phyloP scores from a whole-genome alignment of 2,888 invertebrate genomes.

The Eupithecia abbreviata region DNA sequence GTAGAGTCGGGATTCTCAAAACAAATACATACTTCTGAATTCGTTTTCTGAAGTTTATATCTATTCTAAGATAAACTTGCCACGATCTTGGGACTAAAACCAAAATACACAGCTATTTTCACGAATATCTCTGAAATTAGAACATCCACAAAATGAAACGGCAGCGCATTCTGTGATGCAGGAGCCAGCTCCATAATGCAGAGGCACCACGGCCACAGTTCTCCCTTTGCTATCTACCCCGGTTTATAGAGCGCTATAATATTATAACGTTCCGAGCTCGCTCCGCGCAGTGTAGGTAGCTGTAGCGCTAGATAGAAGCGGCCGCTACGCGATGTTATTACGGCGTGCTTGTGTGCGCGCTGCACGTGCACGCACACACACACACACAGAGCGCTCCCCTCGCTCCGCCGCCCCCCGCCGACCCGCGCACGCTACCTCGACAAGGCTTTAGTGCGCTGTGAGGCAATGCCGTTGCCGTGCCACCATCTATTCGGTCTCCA shows the following conservation, averaged over 20 bases:
- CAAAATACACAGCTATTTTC: conserved; percentile 1
- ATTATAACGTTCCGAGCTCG: conserved; percentile 62
- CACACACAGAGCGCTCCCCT: conserved; percentile 47
- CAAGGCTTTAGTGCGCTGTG: conserved; percentile 75
- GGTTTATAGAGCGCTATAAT: conserved; percentile 69
- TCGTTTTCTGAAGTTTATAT: background rate
- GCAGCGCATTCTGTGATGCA: conserved; percentile 47
- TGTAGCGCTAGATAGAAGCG: conserved; percentile 76
- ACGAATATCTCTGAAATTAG: background rate
- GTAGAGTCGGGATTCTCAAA: background rate
- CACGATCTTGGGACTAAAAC: background rate
- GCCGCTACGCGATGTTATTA: conserved; percentile 77
- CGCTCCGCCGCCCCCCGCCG: conserved; percentile 51
- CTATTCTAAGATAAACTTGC: background rate
- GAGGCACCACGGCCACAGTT: conserved; percentile 49
- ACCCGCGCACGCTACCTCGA: conserved; percentile 64
- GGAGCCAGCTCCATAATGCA: conserved; percentile 61
- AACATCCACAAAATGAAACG: conserved; percentile 28
- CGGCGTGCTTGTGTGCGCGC: conserved; percentile 64
- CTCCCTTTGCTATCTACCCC: conserved; percentile 72
- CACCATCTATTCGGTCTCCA: conserved; percentile 79
- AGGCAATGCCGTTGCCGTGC: conserved; percentile 80
- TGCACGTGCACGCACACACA: conserved; percentile 58
- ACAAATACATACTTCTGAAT: background rate
- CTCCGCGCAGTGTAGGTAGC: conserved; percentile 67